These are phyloP conservation scores for Galago senegalensis DNA, from an alignment of 2,797 vertebrate species.

Conservation along the genomic window DNA sequence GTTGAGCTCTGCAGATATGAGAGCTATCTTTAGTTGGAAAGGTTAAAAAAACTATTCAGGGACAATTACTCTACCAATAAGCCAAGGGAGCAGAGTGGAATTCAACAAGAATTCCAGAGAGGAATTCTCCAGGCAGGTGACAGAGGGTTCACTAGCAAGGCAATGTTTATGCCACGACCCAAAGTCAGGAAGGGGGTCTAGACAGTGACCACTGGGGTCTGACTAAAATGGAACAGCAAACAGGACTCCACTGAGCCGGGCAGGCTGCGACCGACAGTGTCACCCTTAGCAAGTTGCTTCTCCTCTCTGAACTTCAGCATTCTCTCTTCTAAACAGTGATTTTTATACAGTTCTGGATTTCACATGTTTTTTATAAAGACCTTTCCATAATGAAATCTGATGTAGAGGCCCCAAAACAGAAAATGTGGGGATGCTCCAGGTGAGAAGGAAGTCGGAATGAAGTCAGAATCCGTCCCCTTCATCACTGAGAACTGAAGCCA, in stretches of 20 bases:
- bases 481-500: neutral
- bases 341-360: neutral
- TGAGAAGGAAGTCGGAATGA: neutral
- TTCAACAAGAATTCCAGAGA: neutral
- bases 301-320: neutral
- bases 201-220: neutral
- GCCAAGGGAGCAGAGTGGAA: neutral
- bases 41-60: neutral
- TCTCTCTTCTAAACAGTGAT: neutral
- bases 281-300: neutral
- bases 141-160: neutral
- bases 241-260: neutral
- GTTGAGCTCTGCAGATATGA: neutral
- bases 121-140: neutral
- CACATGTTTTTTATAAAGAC: neutral
- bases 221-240: neutral
- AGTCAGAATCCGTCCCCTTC: neutral
- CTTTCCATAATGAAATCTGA: neutral
- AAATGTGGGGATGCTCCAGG: neutral
- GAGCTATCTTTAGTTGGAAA: neutral
- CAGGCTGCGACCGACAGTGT: fast-evolving
- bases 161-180: neutral
- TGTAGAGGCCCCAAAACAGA: neutral
- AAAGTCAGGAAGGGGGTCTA: neutral
- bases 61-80: neutral